Evolutionary conservation across 2,888 invertebrate species (phyloP).

Genomic region (Germaria angustata): DNA sequence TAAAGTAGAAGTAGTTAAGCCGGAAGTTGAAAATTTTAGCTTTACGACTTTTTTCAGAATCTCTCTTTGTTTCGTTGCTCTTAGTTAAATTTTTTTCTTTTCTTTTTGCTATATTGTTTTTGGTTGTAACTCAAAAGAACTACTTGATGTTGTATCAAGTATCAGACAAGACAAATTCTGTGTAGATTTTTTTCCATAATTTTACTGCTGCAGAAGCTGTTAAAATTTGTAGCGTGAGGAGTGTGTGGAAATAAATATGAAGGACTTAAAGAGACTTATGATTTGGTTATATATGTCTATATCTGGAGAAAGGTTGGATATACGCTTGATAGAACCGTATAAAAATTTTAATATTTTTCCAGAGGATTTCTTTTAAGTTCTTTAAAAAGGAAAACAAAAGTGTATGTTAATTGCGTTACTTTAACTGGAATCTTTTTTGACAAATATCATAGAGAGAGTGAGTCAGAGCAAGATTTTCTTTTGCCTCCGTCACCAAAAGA

Average conservation of each 20-base stretch:
- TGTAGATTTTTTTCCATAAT: constrained; percentile 1
- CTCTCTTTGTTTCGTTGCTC: not conserved
- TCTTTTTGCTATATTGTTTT: not conserved
- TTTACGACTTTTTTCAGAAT: not conserved
- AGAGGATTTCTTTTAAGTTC: too few species aligned
- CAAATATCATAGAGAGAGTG: too few species aligned
- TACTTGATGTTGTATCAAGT: constrained; percentile 47
- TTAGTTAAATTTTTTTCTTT: not conserved
- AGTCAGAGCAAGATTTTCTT: too few species aligned
- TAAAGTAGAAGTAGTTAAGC: constrained; percentile 26
- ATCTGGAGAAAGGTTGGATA: too few species aligned
- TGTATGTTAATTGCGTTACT: too few species aligned
- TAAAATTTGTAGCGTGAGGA: not conserved
- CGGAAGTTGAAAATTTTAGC: constrained; percentile 21
- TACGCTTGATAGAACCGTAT: too few species aligned
- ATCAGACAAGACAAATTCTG: constrained; percentile 36
- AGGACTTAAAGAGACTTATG: not conserved
- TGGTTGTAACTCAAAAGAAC: constrained; percentile 20
- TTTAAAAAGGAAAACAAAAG: too few species aligned
- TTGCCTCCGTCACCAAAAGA: too few species aligned
- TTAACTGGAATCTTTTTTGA: too few species aligned
- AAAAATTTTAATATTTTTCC: too few species aligned
- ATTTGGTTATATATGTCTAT: too few species aligned
- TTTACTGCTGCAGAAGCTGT: not conserved
- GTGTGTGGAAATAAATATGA: not conserved